Percentiles rank a stretch among this genome's conserved stretches.
Evolutionary conservation across 2,888 invertebrate species (phyloP).

Genomic region (Drosophila stalkeri): DNA sequence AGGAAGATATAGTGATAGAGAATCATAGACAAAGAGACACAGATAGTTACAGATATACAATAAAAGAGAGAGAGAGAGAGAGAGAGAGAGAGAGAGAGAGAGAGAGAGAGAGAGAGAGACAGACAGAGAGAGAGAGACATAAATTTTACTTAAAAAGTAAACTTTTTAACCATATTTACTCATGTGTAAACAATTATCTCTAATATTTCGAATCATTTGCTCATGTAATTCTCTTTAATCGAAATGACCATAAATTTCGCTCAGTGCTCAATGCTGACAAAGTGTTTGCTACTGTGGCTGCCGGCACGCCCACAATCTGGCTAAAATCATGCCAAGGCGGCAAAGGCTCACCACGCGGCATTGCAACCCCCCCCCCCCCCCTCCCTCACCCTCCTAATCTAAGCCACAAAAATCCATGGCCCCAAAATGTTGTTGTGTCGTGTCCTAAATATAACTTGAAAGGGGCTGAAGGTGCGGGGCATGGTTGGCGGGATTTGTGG

Average conservation of each 20-base stretch:
- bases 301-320: conserved; percentile 21
- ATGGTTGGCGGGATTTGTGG: not conserved
- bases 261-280: conserved; percentile 28
- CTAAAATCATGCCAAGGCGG: conserved; percentile 35
- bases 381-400: conserved; percentile 23
- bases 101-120: not conserved
- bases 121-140: not conserved
- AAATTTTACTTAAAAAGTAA: too few species aligned
- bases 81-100: not conserved
- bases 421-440: conserved; percentile 42
- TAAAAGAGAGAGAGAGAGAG: not conserved
- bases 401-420: conserved; percentile 55
- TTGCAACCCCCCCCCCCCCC: not conserved
- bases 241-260: conserved; percentile 7
- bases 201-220: not conserved
- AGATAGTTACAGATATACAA: too few species aligned
- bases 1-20: not conserved
- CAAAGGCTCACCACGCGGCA: not conserved
- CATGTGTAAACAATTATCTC: too few species aligned
- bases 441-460: conserved; percentile 57
- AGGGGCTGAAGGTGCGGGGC: not conserved
- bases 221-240: not conserved
- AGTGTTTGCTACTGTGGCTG: conserved; percentile 13
- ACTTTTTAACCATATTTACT: too few species aligned
- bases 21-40: not conserved